Evolutionary conservation across 2,113 vertebrate genomes (phyloP), one percentile per base, ranked within the genome.

Genomic region (Rhizomys pruinosus): DNA sequence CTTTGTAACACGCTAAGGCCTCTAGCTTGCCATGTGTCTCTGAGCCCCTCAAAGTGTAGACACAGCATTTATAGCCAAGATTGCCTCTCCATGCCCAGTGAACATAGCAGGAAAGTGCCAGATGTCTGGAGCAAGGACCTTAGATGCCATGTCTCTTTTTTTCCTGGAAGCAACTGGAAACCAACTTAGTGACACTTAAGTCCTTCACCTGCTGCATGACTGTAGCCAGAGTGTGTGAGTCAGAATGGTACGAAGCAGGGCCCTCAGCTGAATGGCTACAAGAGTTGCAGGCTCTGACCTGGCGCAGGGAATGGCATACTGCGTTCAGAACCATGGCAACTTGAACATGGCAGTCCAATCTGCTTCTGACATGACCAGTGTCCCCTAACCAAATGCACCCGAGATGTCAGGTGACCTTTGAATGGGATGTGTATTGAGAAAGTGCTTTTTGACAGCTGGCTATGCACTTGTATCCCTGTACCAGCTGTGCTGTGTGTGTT

Each of bases 161-260:
- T 96, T 97, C 96, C 94, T 96, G 96, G 96, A 97, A 97, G 96
- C 94, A 96, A 97, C 89, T 97, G 80, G 94, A 97, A 97, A 96
- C 96, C 95, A 92, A 87, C 87, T 72, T 25, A 89, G 94, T 92
- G 96, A 97, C 94, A 97, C 94, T 97, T 96, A 97, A 97, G 96
- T 95, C 96, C 96, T 97, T 95, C 97, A 97, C 94, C 95, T 97
- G 96, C 95, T 96, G 12, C 66, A 32, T 77, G 59, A 52, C 84
- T 63, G 63, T 74, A 52, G 95, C 94, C 94, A 96, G 89, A 89
- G 89, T 84, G 25, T 82, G 29, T 87, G 95, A 97, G 96, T 96
- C 95, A 94, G 76, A 87, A 69, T 55, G 84, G 94, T 91, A 91
- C 84, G 55, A 84, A 66, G 90, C 80, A 89, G 84, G 37, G 94